These are phyloP conservation scores for Dryoscopus gambensis DNA, from an alignment of 2,113 vertebrate species.

Conservation along the genomic window DNA sequence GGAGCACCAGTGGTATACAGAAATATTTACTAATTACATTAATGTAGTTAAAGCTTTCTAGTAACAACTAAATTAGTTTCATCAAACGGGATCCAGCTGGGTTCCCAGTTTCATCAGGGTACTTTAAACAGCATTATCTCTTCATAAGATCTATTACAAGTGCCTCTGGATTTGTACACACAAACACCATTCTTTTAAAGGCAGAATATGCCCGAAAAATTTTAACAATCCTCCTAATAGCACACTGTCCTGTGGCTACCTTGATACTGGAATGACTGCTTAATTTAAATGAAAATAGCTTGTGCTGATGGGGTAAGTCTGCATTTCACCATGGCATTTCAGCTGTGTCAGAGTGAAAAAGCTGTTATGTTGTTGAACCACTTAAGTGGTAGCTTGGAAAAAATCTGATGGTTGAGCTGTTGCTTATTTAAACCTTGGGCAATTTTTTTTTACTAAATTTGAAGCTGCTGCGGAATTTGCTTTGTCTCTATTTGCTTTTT, in stretches of 20 bases:
- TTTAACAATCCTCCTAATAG: not conserved
- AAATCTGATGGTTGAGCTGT: not conserved
- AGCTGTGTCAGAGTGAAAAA: not conserved
- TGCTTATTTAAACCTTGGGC: not conserved
- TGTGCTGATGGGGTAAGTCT: not conserved
- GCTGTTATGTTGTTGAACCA: not conserved
- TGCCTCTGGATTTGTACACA: not conserved
- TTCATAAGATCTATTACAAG: not conserved
- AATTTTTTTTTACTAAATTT: not conserved
- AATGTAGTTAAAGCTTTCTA: not conserved
- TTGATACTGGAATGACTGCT: not conserved
- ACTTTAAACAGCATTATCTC: not conserved
- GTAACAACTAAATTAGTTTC: not conserved
- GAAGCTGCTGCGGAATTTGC: not conserved
- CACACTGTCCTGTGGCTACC: not conserved
- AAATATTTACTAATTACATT: not conserved
- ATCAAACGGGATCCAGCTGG: not conserved
- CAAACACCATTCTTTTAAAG: not conserved
- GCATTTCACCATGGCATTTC: accelerated
- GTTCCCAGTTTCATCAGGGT: not conserved
- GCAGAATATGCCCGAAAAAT: not conserved
- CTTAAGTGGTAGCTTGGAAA: not conserved
- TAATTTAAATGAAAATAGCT: not conserved
- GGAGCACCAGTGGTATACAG: not conserved
- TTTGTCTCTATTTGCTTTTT: not conserved